Conservation (phyloP, 2,888 invertebrate genomes). For the Drosophila percnosoma region DNA sequence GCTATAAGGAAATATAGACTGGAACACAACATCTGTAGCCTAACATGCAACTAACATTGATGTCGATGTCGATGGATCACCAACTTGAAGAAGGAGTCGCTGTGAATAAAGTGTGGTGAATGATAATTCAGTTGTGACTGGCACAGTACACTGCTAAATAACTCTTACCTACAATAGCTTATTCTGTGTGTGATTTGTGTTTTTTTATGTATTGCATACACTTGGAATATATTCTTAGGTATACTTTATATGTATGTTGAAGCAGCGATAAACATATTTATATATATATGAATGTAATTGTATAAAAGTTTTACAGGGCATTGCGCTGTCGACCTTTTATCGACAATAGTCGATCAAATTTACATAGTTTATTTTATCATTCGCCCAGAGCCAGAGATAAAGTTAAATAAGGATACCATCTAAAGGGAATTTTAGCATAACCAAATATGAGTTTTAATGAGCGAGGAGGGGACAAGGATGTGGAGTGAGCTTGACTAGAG, state of each 20-base stretch:
- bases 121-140: too few relatives aligned
- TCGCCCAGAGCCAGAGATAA: conserved; percentile 24
- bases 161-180: not conserved
- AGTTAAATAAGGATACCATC: conserved; percentile 53
- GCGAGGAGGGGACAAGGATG: not conserved
- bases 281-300: too few relatives aligned
- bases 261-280: not conserved
- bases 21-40: too few relatives aligned
- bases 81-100: too few relatives aligned
- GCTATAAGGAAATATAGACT: not conserved
- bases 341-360: not conserved
- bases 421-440: conserved; percentile 31
- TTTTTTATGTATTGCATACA: too few relatives aligned
- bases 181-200: not conserved
- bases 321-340: not conserved
- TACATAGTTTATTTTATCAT: conserved; percentile 15
- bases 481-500: conserved; percentile 2
- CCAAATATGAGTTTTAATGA: conserved; percentile 22
- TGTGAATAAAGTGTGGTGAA: too few relatives aligned
- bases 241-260: not conserved
- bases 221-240: not conserved
- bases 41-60: too few relatives aligned
- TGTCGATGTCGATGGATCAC: too few relatives aligned
- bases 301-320: not conserved
- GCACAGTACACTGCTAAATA: not conserved